Base-by-base conservation (phyloP, 2,113 vertebrate genomes). In the Baryphthengus martii region DNA sequence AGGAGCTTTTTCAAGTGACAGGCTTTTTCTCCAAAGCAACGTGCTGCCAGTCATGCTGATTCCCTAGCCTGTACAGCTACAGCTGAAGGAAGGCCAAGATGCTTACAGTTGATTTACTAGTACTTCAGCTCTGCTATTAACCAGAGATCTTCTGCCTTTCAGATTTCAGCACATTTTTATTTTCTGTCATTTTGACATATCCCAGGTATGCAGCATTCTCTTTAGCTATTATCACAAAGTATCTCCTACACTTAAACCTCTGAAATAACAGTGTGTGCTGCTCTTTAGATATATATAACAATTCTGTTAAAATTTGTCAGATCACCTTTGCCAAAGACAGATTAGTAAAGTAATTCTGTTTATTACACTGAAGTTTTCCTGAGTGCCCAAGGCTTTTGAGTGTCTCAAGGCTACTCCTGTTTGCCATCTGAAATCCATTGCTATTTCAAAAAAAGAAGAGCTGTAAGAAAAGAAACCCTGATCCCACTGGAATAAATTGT, bases 131-230 rank as follows among this genome's bases (percentile, higher is more conserved):
- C 61, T 72, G 15, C 40, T 76, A 29, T 92, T 76, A 72, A 82
- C 72, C 40, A 90, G 35, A 79, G 15, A 42, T 68, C 45, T 79
- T 78, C 58, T 85, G 14, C 47, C 37, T 78, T 63, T 68, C 56
- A 68, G 40, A 89, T 65, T 87, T 68, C 52, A 92, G 52, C 52
- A 72, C 35, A 72, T 52, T 72, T 83, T 81, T 77, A 52, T 74
- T 86, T 81, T 88, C 71, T 97, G 86, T 85, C 91, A 75, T 95
- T 94, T 95, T 96, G 83, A 88, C 47, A 58, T 45, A 74, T 77
- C 26, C 50, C 52, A 74, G 47, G 24, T 85, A 81, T 68, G 52
- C 73, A 68, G 35, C 53, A 79, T 89, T 94, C 61, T 85, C 56
- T 82, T 87, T 35, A 89, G 61, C 73, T 92, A 28, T 75, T 95